phyloP scores from a whole-genome alignment of 1,140 invertebrate genomes.

The Monochamus saltuarius region DNA sequence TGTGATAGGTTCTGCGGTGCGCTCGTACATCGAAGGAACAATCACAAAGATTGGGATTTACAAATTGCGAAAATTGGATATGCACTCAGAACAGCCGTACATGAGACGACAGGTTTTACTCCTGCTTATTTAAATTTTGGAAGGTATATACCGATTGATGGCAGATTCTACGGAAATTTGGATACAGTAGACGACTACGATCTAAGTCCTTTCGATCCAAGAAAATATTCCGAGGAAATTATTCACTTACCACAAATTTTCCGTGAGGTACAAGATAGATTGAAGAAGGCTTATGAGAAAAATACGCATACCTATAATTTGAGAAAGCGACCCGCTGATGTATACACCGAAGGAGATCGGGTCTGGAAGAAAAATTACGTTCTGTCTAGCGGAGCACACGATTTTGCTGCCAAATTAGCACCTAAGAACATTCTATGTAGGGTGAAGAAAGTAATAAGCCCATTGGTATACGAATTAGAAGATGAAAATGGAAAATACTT shows the following conservation, averaged over 20 bases:
- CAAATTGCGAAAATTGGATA: background rate
- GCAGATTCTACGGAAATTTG: conserved; percentile 8
- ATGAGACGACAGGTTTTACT: background rate
- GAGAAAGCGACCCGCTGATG: conserved; percentile 3
- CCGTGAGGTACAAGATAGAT: too few species aligned
- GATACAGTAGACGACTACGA: background rate
- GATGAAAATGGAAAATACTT: too few species aligned
- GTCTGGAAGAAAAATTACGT: conserved; percentile 24
- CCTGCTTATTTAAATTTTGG: conserved; percentile 26
- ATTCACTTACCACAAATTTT: conserved; percentile 5
- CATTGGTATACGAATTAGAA: conserved; percentile 15
- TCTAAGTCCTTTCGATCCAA: conserved; percentile 14
- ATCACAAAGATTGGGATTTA: too few species aligned
- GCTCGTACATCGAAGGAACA: too few species aligned
- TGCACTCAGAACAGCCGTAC: background rate
- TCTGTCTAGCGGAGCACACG: conserved; percentile 16
- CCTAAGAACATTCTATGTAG: conserved; percentile 25
- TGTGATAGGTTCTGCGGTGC: too few species aligned
- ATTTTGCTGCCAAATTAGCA: conserved; percentile 23
- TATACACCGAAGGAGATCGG: conserved; percentile 18
- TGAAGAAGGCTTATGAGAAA: conserved; percentile 17
- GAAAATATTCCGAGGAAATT: conserved; percentile 8
- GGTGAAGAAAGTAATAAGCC: conserved; percentile 7
- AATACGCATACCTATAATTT: conserved; percentile 23
- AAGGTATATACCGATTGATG: conserved; percentile 17